Conservation (phyloP, 2,888 invertebrate species). For the Orthonevra nobilis region DNA sequence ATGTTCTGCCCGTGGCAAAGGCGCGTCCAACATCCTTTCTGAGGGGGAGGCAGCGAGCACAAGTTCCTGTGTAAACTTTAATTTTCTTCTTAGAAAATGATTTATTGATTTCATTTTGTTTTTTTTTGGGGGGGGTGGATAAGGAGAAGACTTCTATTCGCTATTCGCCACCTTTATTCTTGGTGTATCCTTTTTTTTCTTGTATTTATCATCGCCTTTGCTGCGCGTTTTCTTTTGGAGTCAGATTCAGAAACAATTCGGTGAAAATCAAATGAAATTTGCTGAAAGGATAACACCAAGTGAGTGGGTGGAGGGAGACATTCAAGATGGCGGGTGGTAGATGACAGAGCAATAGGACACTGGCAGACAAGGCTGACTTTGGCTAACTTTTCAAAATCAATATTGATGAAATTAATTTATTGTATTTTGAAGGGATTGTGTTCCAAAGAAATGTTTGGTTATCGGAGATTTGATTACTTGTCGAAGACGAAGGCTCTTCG, state of each 20-base stretch:
- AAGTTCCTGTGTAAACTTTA: conserved; percentile 55
- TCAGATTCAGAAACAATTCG: conserved; percentile 61
- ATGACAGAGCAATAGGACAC: background rate
- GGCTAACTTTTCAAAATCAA: conserved; percentile 67
- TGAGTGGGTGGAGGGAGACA: conserved; percentile 8
- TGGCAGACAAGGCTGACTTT: background rate
- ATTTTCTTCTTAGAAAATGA: conserved; percentile 67
- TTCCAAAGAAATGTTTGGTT: conserved; percentile 62
- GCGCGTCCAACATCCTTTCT: background rate
- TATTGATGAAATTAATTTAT: conserved; percentile 70
- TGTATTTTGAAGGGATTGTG: conserved; percentile 65
- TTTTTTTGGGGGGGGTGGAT: conserved; percentile 3
- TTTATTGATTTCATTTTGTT: conserved; percentile 69
- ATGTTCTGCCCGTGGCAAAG: conserved; percentile 26
- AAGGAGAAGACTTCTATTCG: conserved; percentile 4
- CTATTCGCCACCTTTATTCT: too few species aligned
- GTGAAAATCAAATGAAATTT: conserved; percentile 69
- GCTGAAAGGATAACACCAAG: conserved; percentile 57
- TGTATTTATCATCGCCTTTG: background rate
- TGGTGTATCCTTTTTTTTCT: conserved; percentile 6
- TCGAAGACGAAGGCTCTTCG: conserved; percentile 24
- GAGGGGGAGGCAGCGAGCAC: background rate
- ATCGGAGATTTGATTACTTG: conserved; percentile 66
- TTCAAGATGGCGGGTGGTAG: background rate
- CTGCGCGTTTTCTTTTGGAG: background rate